A percentile compares a stretch with the other conserved stretches of the same genome.
Conservation (phyloP, 1,140 invertebrate genomes). For the Manduca sexta region DNA sequence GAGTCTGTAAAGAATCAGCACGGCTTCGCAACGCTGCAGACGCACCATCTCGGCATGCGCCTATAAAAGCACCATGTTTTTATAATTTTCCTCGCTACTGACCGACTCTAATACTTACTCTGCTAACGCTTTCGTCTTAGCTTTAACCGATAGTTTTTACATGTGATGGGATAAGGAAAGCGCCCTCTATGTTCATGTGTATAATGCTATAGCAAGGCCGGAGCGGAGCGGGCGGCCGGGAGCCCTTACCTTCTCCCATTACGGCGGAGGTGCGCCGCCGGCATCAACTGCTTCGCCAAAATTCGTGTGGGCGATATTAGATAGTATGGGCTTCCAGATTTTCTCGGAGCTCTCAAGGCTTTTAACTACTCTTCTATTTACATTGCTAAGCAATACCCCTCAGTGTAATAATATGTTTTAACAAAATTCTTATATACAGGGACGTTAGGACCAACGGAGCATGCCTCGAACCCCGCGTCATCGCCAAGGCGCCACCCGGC, state of each 20-base stretch:
- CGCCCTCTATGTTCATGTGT: constrained; percentile 64
- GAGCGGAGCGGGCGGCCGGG: constrained; percentile 66
- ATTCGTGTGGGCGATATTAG: constrained; percentile 48
- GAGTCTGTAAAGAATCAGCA: constrained; percentile 59
- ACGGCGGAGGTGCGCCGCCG: constrained; percentile 71
- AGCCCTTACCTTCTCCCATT: constrained; percentile 77
- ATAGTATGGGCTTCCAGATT: constrained; percentile 44
- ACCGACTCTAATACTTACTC: constrained; percentile 46
- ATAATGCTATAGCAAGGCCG: constrained; percentile 52
- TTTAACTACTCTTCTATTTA: constrained; percentile 61
- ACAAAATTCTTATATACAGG: constrained; percentile 28
- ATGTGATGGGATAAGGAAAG: constrained; percentile 80
- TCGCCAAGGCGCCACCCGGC: constrained; percentile 88
- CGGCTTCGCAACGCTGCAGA: constrained; percentile 61
- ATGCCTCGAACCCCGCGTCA: constrained; percentile 80
- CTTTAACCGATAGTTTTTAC: constrained; percentile 52
- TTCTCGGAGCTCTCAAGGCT: constrained; percentile 47
- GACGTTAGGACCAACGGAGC: constrained; percentile 70
- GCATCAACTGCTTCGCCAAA: constrained; percentile 57
- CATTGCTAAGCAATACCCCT: constrained; percentile 28
- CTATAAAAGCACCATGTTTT: constrained; percentile 31
- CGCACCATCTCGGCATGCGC: constrained; percentile 60
- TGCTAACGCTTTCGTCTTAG: constrained; percentile 60
- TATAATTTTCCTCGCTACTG: constrained; percentile 61
- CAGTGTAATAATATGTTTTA: not conserved